Evolutionary conservation across 2,797 vertebrate genomes (phyloP), one percentile per base, ranked within the genome.

Genomic region (Smutsia temminckii): DNA sequence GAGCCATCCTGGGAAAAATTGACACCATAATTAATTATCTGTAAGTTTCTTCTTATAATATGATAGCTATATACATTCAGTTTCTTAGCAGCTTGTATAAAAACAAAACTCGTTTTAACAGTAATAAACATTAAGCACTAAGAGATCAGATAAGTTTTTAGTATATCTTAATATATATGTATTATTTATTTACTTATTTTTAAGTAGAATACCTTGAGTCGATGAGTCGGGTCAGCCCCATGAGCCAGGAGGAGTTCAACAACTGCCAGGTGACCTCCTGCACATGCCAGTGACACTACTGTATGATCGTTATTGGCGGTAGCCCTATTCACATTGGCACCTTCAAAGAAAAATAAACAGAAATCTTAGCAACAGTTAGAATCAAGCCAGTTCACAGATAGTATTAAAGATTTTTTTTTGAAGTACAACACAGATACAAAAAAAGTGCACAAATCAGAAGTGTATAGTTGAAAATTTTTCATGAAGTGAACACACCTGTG

Each of bases 221-320:
- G 99, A 98, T 99, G 99, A 95, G 99, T 99, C 78, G 99, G 99
- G 98, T 99, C 99, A 18, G 99, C 99, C 85, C 99, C 99, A 25
- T 99, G 99, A 74, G 99, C 99, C 98, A 99, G 98, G 51, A 99
- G 99, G 96, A 99, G 98, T 98, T 99, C 99, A 97, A 99, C 99
- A 69, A 99, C 99, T 32, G 99, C 99, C 97, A 99, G 98, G 98
- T 99, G 99, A 83, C 99, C 99, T 91, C 99, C 99, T 5, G 99
- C 99, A 96, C 99, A 99, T 69, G 99, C 99, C 98, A 99, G 98
- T 5, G 99, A 99, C 97, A 99, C 99, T 95, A 99, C 99, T 40
- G 99, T 99, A 98, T 99, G 99, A 98, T 99, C 99, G 89, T 99
- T 99, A 98, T 99, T 99, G 97, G 99, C 99, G 96, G 99, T 99